Conservation (phyloP, 2,888 invertebrate genomes). For the Tenthredo distinguenda region DNA sequence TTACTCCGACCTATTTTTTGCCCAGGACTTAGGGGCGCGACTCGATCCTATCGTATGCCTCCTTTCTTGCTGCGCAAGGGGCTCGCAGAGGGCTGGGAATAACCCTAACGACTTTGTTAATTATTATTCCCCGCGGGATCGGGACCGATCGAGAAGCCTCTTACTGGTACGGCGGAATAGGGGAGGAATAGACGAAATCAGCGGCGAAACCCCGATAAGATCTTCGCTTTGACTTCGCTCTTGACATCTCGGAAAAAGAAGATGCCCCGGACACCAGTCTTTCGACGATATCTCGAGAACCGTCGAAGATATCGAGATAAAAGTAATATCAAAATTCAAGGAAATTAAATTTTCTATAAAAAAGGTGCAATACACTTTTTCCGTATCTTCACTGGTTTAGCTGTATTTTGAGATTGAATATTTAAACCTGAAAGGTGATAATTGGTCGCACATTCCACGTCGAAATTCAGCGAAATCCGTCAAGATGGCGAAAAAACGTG, state of each 20-base stretch:
- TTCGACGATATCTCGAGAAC: neutral
- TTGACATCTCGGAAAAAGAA: too few relatives aligned
- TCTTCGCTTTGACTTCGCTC: too few relatives aligned
- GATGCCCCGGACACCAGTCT: neutral
- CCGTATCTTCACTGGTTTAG: neutral
- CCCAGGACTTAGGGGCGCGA: neutral
- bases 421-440: neutral
- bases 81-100: neutral
- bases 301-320: neutral
- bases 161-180: neutral
- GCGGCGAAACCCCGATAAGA: too few relatives aligned
- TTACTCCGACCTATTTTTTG: neutral
- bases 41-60: slow-evolving; percentile 6
- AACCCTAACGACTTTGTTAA: slow-evolving; percentile 58
- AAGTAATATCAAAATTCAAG: neutral
- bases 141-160: neutral
- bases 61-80: slow-evolving; percentile 8
- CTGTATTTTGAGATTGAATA: neutral
- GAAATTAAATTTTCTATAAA: neutral
- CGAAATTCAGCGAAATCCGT: neutral
- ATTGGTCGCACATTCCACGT: too few relatives aligned
- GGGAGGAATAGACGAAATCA: neutral
- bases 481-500: neutral
- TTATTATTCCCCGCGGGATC: slow-evolving; percentile 54
- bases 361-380: neutral